Conservation (phyloP, 1,140 invertebrate species). For the Diachasmimorpha longicaudata region DNA sequence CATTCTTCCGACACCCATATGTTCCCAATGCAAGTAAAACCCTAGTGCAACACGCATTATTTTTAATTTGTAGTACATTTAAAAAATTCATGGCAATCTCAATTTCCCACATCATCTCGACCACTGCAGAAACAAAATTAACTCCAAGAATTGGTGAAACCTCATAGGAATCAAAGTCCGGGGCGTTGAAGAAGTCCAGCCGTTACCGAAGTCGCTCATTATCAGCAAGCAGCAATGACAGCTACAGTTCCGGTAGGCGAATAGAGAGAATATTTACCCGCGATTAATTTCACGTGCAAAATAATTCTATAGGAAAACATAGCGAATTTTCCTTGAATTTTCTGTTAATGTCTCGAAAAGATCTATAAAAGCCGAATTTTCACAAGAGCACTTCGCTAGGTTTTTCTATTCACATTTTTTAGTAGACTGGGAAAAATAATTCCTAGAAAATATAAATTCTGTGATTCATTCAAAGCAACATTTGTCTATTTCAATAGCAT, state of each 20-base stretch:
- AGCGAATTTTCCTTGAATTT: too few species aligned
- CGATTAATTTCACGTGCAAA: too few species aligned
- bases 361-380: too few species aligned
- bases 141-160: neutral
- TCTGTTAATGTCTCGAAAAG: too few species aligned
- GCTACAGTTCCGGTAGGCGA: conserved; percentile 83
- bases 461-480: too few species aligned
- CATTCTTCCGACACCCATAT: neutral
- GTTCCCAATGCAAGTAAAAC: neutral
- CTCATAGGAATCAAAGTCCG: conserved; percentile 71
- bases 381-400: too few species aligned
- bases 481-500: too few species aligned
- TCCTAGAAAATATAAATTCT: too few species aligned
- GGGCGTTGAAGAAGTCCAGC: conserved; percentile 82
- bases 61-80: neutral
- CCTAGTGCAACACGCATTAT: neutral
- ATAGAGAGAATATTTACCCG: neutral
- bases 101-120: neutral
- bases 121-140: neutral
- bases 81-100: neutral
- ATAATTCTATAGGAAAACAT: too few species aligned
- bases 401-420: too few species aligned
- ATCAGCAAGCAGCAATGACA: conserved; percentile 92
- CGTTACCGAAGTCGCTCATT: conserved; percentile 86
- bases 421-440: too few species aligned